Evolutionary conservation across 1,140 invertebrate species (phyloP).

Genomic region (Coenobita brevimanus): DNA sequence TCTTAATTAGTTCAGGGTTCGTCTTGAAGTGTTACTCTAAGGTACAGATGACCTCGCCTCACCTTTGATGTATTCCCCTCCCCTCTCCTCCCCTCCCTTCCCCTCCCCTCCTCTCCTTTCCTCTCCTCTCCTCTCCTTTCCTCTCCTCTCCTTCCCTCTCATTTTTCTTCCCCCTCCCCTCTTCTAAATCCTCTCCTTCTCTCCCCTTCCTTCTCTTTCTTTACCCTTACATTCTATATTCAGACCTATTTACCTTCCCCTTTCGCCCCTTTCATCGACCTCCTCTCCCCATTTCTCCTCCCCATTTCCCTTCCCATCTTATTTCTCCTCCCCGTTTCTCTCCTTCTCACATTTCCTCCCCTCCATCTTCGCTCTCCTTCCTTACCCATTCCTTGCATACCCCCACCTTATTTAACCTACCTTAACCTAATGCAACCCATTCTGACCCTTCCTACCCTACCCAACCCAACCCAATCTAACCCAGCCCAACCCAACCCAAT

Average conservation of each 20-base stretch:
- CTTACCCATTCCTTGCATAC: neutral
- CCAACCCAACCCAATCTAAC: slow-evolving; percentile 78
- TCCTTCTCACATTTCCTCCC: neutral
- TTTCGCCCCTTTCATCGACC: neutral
- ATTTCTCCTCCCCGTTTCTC: neutral
- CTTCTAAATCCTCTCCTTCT: no score
- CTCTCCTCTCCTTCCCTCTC: no score
- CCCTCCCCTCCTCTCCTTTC: no score
- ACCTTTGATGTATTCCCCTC: no score
- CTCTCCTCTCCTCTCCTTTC: no score
- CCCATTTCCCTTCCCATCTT: neutral
- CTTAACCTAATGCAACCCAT: neutral
- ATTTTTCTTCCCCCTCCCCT: no score
- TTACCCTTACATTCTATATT: neutral
- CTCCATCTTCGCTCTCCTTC: neutral
- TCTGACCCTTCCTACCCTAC: slow-evolving; percentile 72
- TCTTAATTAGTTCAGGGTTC: no score
- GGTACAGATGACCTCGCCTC: no score
- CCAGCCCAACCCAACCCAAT: neutral
- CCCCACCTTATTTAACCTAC: neutral
- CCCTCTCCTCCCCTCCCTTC: no score
- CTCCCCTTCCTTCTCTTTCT: no score
- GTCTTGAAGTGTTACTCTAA: no score
- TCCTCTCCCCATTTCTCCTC: neutral
- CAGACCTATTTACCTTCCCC: neutral